phyloP scores from a whole-genome alignment of 2,113 vertebrate species.

The Microcebus ravelobensis region DNA sequence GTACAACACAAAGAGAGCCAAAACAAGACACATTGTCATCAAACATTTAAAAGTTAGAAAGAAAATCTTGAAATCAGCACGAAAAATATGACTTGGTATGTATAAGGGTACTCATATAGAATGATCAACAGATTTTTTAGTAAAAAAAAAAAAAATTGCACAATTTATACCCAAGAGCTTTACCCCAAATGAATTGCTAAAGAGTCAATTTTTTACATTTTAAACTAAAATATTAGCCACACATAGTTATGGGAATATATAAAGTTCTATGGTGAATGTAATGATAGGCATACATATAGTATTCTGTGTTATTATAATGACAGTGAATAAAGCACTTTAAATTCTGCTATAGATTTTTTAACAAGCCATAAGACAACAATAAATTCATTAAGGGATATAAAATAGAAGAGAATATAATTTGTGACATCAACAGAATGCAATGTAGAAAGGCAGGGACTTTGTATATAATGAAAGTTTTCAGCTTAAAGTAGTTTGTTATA shows the following conservation, averaged over 20 bases:
- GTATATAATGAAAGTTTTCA: not conserved
- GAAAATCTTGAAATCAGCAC: no score
- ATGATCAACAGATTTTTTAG: not conserved
- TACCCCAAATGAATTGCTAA: no score
- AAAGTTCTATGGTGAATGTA: no score
- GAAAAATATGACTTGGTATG: no score
- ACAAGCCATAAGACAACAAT: not conserved
- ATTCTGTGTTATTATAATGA: not conserved
- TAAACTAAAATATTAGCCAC: no score
- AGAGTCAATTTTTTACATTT: no score
- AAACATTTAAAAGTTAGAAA: not conserved
- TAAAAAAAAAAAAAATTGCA: not conserved
- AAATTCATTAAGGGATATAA: not conserved
- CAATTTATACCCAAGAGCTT: no score
- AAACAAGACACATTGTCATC: not conserved
- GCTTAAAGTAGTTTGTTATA: not conserved
- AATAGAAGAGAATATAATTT: not conserved
- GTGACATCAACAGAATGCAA: not conserved
- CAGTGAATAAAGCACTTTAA: no score
- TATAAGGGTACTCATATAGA: not conserved
- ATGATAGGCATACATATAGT: not conserved
- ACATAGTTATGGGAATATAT: no score
- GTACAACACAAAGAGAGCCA: not conserved
- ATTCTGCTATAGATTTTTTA: no score
- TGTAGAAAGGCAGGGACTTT: not conserved